These are phyloP conservation scores for Acrocyrtus sp. DNA, from an alignment of 2,888 invertebrate species.

Conservation along the genomic window DNA sequence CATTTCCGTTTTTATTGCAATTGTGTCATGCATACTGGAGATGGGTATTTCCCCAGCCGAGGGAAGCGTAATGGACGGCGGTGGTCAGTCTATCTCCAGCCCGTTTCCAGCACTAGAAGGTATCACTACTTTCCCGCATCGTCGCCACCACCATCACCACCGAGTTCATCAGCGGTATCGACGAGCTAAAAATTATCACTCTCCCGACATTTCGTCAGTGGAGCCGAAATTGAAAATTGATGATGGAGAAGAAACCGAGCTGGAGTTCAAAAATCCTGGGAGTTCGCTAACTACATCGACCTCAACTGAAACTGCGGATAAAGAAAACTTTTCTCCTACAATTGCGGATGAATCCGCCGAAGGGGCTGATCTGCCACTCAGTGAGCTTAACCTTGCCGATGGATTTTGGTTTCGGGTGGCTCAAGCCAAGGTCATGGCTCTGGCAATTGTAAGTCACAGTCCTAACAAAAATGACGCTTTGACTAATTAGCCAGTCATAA, in stretches of 20 bases:
- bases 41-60: too few relatives aligned
- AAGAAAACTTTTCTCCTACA: background rate
- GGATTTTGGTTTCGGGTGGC: constrained; percentile 15
- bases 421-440: constrained; percentile 16
- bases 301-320: background rate
- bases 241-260: too few relatives aligned
- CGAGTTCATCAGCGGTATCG: background rate
- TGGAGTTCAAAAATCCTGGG: background rate
- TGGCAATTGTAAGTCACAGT: constrained; percentile 28
- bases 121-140: too few relatives aligned
- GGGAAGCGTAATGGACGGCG: too few relatives aligned
- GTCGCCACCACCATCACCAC: background rate
- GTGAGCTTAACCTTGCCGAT: background rate
- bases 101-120: too few relatives aligned
- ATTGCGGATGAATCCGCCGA: background rate
- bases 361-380: background rate
- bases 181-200: background rate
- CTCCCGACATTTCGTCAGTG: too few relatives aligned
- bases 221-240: too few relatives aligned
- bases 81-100: too few relatives aligned
- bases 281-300: background rate
- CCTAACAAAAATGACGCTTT: too few relatives aligned
- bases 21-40: too few relatives aligned
- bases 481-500: too few relatives aligned
- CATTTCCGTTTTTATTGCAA: too few relatives aligned